Evolutionary conservation across 2,797 vertebrate genomes (phyloP).

Genomic region (Rhabdomys pumilio): DNA sequence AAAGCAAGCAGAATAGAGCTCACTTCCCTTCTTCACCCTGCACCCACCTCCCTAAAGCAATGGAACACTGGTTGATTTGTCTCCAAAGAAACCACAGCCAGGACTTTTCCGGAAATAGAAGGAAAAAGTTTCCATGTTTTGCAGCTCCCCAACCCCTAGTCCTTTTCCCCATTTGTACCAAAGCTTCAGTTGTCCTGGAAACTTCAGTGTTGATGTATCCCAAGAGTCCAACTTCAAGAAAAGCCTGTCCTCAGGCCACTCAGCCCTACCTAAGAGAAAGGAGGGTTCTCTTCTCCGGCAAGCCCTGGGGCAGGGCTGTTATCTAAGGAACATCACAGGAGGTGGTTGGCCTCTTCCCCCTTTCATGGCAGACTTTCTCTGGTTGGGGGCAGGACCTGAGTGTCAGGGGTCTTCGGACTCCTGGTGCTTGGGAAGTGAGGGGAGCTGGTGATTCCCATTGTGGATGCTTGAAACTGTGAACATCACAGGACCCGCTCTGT

Average conservation of each 20-base stretch:
- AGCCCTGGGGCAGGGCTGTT: not conserved
- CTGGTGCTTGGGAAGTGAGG: conserved; percentile 15
- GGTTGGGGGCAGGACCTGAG: not conserved
- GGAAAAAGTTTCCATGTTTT: conserved; percentile 63
- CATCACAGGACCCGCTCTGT: conserved; percentile 5
- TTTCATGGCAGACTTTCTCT: conserved; percentile 17
- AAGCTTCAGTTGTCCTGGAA: conserved; percentile 72
- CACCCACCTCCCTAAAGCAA: not conserved
- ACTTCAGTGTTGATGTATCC: conserved; percentile 26
- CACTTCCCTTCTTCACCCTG: not conserved
- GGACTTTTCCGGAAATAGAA: conserved; percentile 58
- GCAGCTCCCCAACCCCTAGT: not conserved
- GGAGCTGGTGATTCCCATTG: conserved; percentile 27
- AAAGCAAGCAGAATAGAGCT: not conserved
- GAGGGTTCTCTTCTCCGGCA: conserved; percentile 58
- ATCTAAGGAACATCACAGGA: conserved; percentile 25
- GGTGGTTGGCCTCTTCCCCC: not conserved
- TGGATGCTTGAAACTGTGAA: not conserved
- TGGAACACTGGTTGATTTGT: conserved; percentile 71
- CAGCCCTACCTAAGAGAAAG: not conserved
- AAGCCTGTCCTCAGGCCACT: conserved; percentile 51
- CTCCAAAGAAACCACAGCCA: conserved; percentile 56
- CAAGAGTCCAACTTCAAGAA: conserved; percentile 75
- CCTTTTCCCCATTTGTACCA: conserved; percentile 73
- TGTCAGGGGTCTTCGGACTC: not conserved